Evolutionary conservation across 2,888 invertebrate genomes (phyloP), one percentile per base, ranked within the genome.

Genomic region (Pedicia rivosa): DNA sequence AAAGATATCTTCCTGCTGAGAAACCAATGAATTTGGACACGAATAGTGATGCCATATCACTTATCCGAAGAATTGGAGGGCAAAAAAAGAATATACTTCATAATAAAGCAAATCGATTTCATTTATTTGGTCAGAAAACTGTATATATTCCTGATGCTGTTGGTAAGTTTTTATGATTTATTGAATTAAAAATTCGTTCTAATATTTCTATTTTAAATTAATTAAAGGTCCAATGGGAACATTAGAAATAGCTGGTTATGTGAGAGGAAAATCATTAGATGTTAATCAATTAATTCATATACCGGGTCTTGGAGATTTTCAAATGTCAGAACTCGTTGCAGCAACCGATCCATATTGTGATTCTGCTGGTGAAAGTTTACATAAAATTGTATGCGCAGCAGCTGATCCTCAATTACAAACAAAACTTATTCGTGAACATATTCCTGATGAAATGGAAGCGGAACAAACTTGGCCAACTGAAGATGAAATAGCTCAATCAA

Each of bases 391-490:
- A 25, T 64, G 65, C 47, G 46, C 46, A 6, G 67, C 65, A 60
- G 72, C 74, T 14, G 74, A 83, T 59, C 70, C 75, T 2, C 48
- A 51, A 1, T 71, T 74, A 50, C 84, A 83, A 62, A 79, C 78
- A 51, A 72, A 77, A 36, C 64, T 94, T 26, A 69, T 75, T 40
- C 67, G 72, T 17, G 92, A 91, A 64, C 83, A 84, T 59, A 62
- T 76, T 36, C 79, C 81, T 2, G 87, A 94, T 64, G 79, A 79
- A 5, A 83, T 94, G 87, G 84, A 90, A 54, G 88, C 81, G 2
- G 95, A 95, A 56, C 95, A 95, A 62, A 94, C 92, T 1, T 94
- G 91, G 90, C 94, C 95, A 0, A 91, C 91, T 12, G 80, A 81
- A 45, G 88, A 92, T 52, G 92, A 94, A 62, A 70, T 91, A 42